Base-by-base conservation (phyloP, 1,140 invertebrate genomes). In the Bombus waltoni region DNA sequence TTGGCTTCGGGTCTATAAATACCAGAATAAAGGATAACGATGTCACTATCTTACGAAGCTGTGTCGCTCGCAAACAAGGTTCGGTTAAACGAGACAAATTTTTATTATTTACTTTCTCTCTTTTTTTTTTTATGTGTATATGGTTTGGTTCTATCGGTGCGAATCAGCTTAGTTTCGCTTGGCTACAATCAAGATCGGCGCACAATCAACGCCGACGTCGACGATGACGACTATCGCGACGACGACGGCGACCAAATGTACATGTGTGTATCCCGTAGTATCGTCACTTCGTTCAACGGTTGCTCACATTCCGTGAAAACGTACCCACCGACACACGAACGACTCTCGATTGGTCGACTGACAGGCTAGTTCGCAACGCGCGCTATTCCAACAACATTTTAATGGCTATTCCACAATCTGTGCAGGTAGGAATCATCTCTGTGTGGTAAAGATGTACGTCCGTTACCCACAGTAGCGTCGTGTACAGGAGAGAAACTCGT, bases 181-280 rank as follows among this genome's bases (percentile, higher is more conserved):
- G 22, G 25, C 32, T 68, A 38, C 8, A 42, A 86, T 89, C 47
- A 35, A 78, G 74, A 87, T 78, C 85, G 53, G 85, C 81, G 76
- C 57, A 87, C 89, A 59, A 73, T 76, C 70, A 85, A 87, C 88
- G 85, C 77, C 85, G 88, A 87, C 74, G 79, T 79, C 85, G 78
- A 89, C 78, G 65, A 76, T 75, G 83, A 87, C 88, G 81, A 79
- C 76, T 83, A 83, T 77, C 81, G 28, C 85, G 73, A 76, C 83
- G 66, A 81, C 86, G 65, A 81, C 87, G 71, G 76, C 88, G 53
- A 75, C 75, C 81, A 81, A 77, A 85, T 71, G 80, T 85, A 66
- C 68, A 77, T 81, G 10, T 74, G 44, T 44, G 11, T 35, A 22
- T 28, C 57, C 59, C 59, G 78, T 47, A 47, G 53, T 65, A 66